These are phyloP conservation scores for Oscheius sp. DNA, from an alignment of 2,888 invertebrate species.

Conservation along the genomic window DNA sequence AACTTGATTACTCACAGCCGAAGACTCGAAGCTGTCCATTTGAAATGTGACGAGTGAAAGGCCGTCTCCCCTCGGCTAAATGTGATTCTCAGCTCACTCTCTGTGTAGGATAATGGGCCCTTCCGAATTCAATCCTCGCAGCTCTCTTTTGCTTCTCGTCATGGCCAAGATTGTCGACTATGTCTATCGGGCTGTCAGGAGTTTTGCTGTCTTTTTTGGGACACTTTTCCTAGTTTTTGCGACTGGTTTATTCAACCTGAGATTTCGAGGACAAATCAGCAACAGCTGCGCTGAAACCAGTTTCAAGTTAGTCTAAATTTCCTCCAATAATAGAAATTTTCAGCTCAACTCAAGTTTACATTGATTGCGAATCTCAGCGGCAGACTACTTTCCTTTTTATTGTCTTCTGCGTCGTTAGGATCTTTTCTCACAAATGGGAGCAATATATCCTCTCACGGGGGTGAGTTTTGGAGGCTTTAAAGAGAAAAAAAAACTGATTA, in stretches of 20 bases:
- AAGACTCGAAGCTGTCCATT: no score
- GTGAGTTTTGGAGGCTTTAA: no score
- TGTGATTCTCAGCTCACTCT: background rate
- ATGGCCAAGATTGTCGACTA: constrained; percentile 19
- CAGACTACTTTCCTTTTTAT: constrained; percentile 43
- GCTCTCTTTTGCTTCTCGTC: background rate
- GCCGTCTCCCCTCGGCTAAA: background rate
- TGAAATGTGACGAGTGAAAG: no score
- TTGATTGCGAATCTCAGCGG: constrained; percentile 33
- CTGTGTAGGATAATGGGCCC: background rate
- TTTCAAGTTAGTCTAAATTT: background rate
- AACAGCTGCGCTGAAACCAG: constrained; percentile 12
- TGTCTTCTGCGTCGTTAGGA: constrained; percentile 45
- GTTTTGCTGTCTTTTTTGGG: constrained; percentile 15
- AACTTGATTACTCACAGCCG: no score
- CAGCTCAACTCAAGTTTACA: constrained; percentile 17
- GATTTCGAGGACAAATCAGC: constrained; percentile 32
- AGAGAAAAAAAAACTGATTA: background rate
- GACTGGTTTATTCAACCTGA: constrained; percentile 31
- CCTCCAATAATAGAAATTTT: background rate
- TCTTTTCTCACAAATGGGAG: constrained; percentile 48
- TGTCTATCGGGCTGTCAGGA: constrained; percentile 13
- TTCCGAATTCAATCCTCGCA: constrained; percentile 1
- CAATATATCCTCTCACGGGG: constrained; percentile 15
- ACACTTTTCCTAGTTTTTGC: constrained; percentile 33